phyloP scores from a whole-genome alignment of 2,888 invertebrate species.

The Rhimphoctona megacephalus region DNA sequence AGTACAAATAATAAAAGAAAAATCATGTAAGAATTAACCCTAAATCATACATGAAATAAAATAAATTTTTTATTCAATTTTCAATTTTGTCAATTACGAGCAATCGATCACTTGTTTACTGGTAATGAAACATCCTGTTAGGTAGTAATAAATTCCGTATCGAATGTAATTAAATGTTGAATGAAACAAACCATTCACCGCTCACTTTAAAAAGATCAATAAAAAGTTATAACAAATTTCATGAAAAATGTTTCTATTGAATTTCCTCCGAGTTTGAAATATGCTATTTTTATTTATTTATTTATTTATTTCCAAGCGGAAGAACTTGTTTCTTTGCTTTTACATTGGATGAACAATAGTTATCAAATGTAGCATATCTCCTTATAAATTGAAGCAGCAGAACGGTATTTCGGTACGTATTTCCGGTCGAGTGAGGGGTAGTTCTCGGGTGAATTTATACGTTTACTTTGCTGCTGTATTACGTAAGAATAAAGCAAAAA shows the following conservation, averaged over 20 bases:
- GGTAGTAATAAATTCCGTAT: neutral
- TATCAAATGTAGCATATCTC: neutral
- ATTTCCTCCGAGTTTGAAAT: neutral
- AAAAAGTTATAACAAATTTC: neutral
- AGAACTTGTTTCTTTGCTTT: neutral
- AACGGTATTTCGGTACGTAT: neutral
- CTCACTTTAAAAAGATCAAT: neutral
- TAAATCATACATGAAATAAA: neutral
- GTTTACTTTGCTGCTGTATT: constrained; percentile 22
- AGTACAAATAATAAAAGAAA: too few relatives aligned
- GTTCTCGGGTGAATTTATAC: constrained; percentile 4
- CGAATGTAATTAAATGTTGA: neutral
- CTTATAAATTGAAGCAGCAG: neutral
- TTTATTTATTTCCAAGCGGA: neutral
- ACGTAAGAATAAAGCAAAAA: constrained; percentile 29
- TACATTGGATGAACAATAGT: neutral
- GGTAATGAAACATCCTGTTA: neutral
- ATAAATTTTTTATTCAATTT: neutral
- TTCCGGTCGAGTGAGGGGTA: constrained; percentile 3
- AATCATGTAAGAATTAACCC: too few relatives aligned
- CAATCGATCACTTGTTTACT: neutral
- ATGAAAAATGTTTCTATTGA: neutral
- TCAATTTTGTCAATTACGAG: neutral
- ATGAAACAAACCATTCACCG: neutral
- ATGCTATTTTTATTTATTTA: neutral